Conservation (phyloP, 2,797 vertebrate genomes). For the Serranus cabrilla region DNA sequence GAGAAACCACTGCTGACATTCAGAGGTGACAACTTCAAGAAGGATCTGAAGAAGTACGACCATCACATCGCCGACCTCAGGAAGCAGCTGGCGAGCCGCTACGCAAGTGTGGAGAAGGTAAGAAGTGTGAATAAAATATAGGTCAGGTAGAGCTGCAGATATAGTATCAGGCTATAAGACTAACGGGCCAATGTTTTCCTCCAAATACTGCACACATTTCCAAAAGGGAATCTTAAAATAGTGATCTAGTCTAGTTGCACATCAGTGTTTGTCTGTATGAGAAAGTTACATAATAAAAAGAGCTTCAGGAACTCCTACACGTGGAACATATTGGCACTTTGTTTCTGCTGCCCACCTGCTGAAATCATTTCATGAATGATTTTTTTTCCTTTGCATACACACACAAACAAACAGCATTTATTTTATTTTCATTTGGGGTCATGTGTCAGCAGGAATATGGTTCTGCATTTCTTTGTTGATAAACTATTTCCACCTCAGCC, state of each 20-base stretch:
- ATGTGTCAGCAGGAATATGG: neutral
- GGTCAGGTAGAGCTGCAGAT: neutral
- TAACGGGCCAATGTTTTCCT: neutral
- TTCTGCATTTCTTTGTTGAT: neutral
- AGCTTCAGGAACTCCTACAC: slow-evolving; percentile 35
- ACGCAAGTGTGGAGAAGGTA: slow-evolving; percentile 95
- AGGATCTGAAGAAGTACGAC: slow-evolving; percentile 99
- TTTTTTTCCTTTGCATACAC: slow-evolving; percentile 3
- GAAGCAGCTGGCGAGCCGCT: slow-evolving; percentile 95
- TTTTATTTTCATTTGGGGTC: slow-evolving; percentile 3
- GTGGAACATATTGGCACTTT: neutral
- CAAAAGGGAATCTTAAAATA: neutral
- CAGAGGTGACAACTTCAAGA: slow-evolving; percentile 97
- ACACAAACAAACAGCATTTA: neutral
- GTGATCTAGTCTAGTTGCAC: neutral
- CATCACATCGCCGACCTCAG: slow-evolving; percentile 95
- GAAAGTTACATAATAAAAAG: slow-evolving; percentile 28
- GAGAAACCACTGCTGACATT: slow-evolving; percentile 96
- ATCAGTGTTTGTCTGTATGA: slow-evolving; percentile 11
- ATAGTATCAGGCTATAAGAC: neutral
- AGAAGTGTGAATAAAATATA: neutral
- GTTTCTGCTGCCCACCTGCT: slow-evolving; percentile 41
- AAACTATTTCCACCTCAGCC: neutral
- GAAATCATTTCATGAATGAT: slow-evolving; percentile 48
- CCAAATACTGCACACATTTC: neutral